A percentile compares a stretch with the other conserved stretches of the same genome.
These are phyloP conservation scores for Amblyjoppa fuscipennis DNA, from an alignment of 2,888 invertebrate genomes.

Conservation along the genomic window DNA sequence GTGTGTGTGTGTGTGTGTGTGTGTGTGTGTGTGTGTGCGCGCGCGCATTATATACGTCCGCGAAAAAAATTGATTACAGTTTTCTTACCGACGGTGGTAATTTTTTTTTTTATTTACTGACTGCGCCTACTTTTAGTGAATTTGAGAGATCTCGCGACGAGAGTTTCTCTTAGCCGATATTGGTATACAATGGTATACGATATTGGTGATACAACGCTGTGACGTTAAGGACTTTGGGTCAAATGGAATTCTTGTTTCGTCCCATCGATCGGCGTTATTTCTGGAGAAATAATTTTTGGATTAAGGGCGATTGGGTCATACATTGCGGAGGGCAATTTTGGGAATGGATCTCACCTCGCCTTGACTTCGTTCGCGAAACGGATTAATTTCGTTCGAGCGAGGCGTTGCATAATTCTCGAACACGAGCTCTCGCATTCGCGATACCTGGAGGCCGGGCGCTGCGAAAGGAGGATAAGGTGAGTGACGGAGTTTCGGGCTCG, in stretches of 20 bases:
- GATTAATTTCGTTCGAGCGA: slow-evolving; percentile 67
- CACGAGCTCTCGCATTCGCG: slow-evolving; percentile 70
- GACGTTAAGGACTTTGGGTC: not conserved
- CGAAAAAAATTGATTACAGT: too few species aligned
- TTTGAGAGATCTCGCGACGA: not conserved
- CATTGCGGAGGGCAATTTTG: not conserved
- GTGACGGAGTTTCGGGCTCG: slow-evolving; percentile 54
- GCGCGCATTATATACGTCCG: too few species aligned
- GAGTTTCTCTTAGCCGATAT: not conserved
- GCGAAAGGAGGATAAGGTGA: not conserved
- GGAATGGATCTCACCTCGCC: slow-evolving; percentile 44
- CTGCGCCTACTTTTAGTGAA: too few species aligned
- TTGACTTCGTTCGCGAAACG: slow-evolving; percentile 65
- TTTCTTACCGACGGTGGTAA: too few species aligned
- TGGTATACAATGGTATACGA: not conserved
- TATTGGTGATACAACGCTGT: not conserved
- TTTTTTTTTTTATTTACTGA: too few species aligned
- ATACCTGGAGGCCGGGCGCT: slow-evolving; percentile 60
- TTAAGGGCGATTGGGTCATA: not conserved
- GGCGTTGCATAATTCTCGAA: slow-evolving; percentile 68
- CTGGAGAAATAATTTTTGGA: not conserved
- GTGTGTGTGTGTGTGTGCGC: too few species aligned
- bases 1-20: too few species aligned
- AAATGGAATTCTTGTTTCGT: not conserved
- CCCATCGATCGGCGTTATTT: not conserved